A percentile compares a stretch with the other conserved stretches of the same genome.
Evolutionary conservation across 2,113 vertebrate species (phyloP).

Genomic region (Tachysurus fulvidraco): DNA sequence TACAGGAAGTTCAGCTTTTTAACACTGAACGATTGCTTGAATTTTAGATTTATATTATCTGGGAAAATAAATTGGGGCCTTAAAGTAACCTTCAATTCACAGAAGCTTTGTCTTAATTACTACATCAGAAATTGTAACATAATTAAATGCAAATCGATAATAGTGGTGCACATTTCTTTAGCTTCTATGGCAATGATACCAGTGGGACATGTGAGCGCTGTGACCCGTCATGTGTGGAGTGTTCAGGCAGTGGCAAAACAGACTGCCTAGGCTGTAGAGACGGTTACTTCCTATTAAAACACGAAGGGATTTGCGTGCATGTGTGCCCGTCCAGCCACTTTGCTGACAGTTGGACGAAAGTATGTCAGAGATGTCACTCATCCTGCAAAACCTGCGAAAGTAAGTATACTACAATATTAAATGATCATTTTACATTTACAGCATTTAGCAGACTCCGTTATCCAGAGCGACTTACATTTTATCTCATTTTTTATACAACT

Average conservation of each 20-base stretch:
- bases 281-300: conserved; percentile 74
- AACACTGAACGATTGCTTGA: not conserved
- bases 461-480: too few relatives aligned
- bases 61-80: not conserved
- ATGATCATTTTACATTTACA: too few relatives aligned
- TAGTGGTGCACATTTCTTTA: conserved; percentile 52
- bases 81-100: not conserved
- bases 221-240: conserved; percentile 79
- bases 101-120: not conserved
- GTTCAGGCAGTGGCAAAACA: conserved; percentile 66
- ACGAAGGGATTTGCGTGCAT: conserved; percentile 69
- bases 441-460: too few relatives aligned
- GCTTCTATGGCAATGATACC: conserved; percentile 77
- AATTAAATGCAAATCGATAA: not conserved
- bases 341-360: conserved; percentile 45
- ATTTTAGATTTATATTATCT: not conserved
- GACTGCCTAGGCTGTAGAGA: conserved; percentile 82
- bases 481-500: too few relatives aligned
- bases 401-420: conserved; percentile 55
- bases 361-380: conserved; percentile 83
- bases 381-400: conserved; percentile 82
- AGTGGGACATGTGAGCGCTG: conserved; percentile 77
- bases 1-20: not conserved
- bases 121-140: not conserved
- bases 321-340: conserved; percentile 82